Base-by-base conservation (phyloP, 1,140 invertebrate genomes). In the Ips nitidus region DNA sequence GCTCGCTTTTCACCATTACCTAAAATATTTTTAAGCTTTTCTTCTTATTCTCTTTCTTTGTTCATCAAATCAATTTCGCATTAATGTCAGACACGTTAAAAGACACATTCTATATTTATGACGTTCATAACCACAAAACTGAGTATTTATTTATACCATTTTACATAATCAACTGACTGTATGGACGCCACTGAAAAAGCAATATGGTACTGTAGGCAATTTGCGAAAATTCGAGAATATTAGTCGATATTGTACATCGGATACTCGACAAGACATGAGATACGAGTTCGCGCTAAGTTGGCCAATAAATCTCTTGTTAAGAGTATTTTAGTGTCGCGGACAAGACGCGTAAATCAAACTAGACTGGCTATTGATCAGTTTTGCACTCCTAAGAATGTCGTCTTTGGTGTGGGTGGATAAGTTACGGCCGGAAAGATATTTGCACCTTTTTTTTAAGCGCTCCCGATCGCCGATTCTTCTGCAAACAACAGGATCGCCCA, bases 321-420 rank as follows among this genome's bases (percentile, higher is more conserved):
- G 68, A 70, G 68, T 70, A 70, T 70, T 70, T 70, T 70, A 70
- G 68, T 70, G 68, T 70, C 68, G 60, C 52, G 61, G 68, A 70
- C 68, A 70, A 64, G 60, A 56, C 52, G 55, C 68, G 68, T 70
- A 70, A 70, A 70, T 70, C 68, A 70, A 70, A 64, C 59, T 70
- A 70, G 68, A 56, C 67, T 69, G 61, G 60, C 68, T 70, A 70
- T 70, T 70, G 67, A 69, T 69, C 68, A 70, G 68, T 70, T 70
- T 70, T 70, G 68, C 68, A 70, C 68, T 50, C 52, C 39, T 45
- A 64, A 63, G 68, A 63, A 40, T 70, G 68, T 62, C 52, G 63
- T 22, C 37, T 52, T 63, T 41, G 59, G 52, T 63, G 67, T 63
- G 67, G 67, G 67, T 5, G 59, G 60, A 56, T 69, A 69, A 61